Evolutionary conservation across 2,888 invertebrate species (phyloP).

Genomic region (Acronicta alni): DNA sequence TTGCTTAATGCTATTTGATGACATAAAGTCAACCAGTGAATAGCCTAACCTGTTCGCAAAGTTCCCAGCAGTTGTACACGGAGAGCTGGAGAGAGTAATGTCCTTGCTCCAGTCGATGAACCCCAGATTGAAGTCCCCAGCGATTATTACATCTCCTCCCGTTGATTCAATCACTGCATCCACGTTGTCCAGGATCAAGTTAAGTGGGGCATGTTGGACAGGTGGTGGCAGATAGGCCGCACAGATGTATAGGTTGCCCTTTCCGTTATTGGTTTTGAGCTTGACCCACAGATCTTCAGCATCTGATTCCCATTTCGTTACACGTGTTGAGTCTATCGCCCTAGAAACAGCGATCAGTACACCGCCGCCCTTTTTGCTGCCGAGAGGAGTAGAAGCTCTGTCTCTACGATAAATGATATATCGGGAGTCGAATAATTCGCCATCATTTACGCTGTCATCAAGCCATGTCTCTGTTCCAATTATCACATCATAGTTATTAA

Average conservation of each 20-base stretch:
- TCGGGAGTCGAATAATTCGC: neutral
- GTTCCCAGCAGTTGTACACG: neutral
- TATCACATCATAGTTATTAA: neutral
- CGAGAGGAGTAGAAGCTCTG: neutral
- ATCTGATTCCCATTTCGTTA: neutral
- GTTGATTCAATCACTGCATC: neutral
- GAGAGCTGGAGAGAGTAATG: neutral
- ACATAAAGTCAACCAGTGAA: constrained; percentile 5
- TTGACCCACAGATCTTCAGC: neutral
- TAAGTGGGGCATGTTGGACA: neutral
- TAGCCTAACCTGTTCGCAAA: neutral
- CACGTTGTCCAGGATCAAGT: neutral
- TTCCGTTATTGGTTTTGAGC: neutral
- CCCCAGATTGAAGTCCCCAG: constrained; percentile 3
- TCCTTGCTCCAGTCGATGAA: neutral
- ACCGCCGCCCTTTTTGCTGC: neutral
- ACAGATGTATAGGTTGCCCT: neutral
- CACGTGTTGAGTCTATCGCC: neutral
- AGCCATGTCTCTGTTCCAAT: neutral
- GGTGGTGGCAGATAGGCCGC: neutral
- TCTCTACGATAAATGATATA: neutral
- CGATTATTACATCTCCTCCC: neutral
- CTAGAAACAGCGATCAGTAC: neutral
- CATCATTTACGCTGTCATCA: neutral
- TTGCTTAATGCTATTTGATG: constrained; percentile 2